phyloP scores from a whole-genome alignment of 2,113 vertebrate species.

The Nothobranchius furzeri region DNA sequence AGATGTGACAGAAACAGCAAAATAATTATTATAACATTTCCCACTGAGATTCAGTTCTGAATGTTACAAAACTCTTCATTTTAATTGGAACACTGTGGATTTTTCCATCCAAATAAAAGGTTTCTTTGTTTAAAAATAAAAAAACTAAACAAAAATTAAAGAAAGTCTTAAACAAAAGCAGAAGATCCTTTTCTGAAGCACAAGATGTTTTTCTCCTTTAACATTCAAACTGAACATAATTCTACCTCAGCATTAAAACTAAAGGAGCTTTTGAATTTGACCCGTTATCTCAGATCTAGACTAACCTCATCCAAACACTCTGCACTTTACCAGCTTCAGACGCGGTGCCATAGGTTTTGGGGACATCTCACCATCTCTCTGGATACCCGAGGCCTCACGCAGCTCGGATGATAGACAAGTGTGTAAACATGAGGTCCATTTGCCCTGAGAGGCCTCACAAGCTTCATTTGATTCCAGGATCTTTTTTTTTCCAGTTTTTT shows the following conservation, averaged over 20 bases:
- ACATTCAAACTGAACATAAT: neutral
- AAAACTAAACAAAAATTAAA: neutral
- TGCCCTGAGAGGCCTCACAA: slow-evolving; percentile 61
- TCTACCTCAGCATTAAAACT: slow-evolving; percentile 28
- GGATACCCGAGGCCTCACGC: slow-evolving; percentile 65
- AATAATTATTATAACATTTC: slow-evolving; percentile 23
- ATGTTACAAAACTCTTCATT: slow-evolving; percentile 2
- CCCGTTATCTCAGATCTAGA: slow-evolving; percentile 68
- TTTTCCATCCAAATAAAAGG: slow-evolving; percentile 9
- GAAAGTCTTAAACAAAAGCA: slow-evolving; percentile 17
- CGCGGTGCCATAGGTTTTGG: slow-evolving; percentile 34
- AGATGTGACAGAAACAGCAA: slow-evolving; percentile 23
- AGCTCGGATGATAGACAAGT: slow-evolving; percentile 77
- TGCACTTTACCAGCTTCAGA: slow-evolving; percentile 74
- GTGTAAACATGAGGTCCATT: slow-evolving; percentile 80
- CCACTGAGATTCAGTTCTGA: slow-evolving; percentile 20
- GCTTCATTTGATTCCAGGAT: slow-evolving; percentile 61
- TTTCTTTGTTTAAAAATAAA: neutral
- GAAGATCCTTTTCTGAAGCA: neutral
- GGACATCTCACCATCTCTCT: slow-evolving; percentile 66
- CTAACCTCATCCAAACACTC: slow-evolving; percentile 73
- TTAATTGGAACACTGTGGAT: neutral
- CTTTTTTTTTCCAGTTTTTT: slow-evolving; percentile 31
- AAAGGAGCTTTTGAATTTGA: slow-evolving; percentile 65
- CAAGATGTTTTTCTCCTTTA: slow-evolving; percentile 15